Evolutionary conservation across 1,140 invertebrate species (phyloP).

Genomic region (Papilio helenus): DNA sequence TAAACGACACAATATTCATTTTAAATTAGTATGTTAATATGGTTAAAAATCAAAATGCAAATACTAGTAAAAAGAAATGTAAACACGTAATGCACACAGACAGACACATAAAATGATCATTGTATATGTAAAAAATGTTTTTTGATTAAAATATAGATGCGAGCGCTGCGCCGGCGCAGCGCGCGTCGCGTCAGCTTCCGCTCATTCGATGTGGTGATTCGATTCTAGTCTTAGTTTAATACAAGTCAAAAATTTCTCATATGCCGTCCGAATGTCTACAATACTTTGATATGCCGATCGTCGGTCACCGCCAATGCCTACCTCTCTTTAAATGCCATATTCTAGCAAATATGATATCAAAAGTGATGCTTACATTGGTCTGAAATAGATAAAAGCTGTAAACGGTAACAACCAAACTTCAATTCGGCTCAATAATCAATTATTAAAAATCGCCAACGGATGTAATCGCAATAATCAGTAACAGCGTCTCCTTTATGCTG

Average conservation of each 20-base stretch:
- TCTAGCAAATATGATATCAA: constrained; percentile 72
- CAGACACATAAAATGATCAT: constrained; percentile 53
- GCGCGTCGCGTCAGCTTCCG: neutral
- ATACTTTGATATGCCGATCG: constrained; percentile 56
- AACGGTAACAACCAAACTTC: constrained; percentile 47
- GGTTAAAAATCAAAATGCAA: constrained; percentile 81
- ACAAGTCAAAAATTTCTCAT: constrained; percentile 55
- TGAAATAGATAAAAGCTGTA: constrained; percentile 47
- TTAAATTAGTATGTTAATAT: constrained; percentile 77
- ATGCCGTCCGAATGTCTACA: constrained; percentile 55
- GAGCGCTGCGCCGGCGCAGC: neutral
- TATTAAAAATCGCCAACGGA: constrained; percentile 58
- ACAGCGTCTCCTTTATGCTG: constrained; percentile 46
- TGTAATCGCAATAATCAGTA: constrained; percentile 45
- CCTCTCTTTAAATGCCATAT: constrained; percentile 72
- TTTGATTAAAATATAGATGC: constrained; percentile 61
- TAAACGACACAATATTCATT: constrained; percentile 63
- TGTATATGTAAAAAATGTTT: constrained; percentile 57
- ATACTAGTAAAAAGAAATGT: constrained; percentile 58
- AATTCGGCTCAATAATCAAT: constrained; percentile 64
- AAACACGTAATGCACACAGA: constrained; percentile 56
- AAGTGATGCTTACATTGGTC: constrained; percentile 60
- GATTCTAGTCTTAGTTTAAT: constrained; percentile 59
- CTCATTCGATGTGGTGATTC: constrained; percentile 25
- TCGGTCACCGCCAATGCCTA: constrained; percentile 55